A percentile compares a stretch with the other conserved stretches of the same genome.
phyloP scores from a whole-genome alignment of 2,797 vertebrate genomes.

The Heterohyrax brucei region DNA sequence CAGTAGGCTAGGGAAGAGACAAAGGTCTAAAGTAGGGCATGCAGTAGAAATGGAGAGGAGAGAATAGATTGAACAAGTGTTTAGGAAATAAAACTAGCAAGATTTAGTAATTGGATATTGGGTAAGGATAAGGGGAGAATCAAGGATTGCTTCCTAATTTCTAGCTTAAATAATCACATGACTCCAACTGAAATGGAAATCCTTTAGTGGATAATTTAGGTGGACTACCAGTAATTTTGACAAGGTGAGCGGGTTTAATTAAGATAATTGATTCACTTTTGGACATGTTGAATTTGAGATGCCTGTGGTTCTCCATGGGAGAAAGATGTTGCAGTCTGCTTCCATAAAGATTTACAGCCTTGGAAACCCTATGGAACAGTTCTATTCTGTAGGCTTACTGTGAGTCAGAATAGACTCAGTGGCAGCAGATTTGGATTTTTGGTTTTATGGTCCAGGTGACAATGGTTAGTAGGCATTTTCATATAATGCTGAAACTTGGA shows the following conservation, averaged over 20 bases:
- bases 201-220: conserved; percentile 39
- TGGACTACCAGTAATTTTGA: conserved; percentile 29
- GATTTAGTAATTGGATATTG: conserved; percentile 26
- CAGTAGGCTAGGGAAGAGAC: not conserved
- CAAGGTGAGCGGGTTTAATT: not conserved
- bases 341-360: too few species aligned
- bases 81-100: conserved; percentile 43
- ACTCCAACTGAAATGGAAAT: conserved; percentile 10
- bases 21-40: not conserved
- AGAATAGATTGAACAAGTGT: conserved; percentile 19
- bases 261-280: conserved; percentile 24
- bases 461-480: conserved; percentile 26
- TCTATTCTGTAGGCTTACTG: too few species aligned
- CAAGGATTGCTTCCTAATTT: not conserved
- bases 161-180: not conserved
- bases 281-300: conserved; percentile 1
- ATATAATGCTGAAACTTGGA: not conserved
- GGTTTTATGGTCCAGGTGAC: not conserved
- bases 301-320: not conserved
- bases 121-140: not conserved
- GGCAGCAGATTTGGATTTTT: too few species aligned
- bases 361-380: too few species aligned
- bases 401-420: too few species aligned
- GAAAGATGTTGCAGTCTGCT: too few species aligned
- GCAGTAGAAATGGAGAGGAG: conserved; percentile 8